phyloP scores from a whole-genome alignment of 2,113 vertebrate species.

The Microtus richardsoni region DNA sequence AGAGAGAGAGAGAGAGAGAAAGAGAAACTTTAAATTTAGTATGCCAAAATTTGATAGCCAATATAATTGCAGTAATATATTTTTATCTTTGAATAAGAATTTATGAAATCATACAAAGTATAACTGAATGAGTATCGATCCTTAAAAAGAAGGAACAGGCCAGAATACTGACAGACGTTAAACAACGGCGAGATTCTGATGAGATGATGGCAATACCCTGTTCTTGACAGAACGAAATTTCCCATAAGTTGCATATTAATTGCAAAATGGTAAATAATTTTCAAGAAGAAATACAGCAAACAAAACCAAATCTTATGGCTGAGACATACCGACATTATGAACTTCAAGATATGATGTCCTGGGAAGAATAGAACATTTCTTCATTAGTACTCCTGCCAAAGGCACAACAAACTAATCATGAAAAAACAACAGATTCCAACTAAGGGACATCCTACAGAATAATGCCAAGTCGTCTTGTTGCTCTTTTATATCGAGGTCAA shows the following conservation, averaged over 20 bases:
- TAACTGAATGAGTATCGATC: neutral
- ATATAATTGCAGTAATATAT: constrained; percentile 4
- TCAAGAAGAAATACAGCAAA: constrained; percentile 25
- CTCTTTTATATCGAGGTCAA: constrained; percentile 52
- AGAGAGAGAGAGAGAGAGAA: too few relatives aligned
- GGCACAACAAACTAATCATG: constrained; percentile 23
- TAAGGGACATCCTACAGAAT: constrained; percentile 45
- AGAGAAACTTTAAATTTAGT: neutral
- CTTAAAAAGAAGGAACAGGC: neutral
- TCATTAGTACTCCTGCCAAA: constrained; percentile 12
- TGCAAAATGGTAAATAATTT: constrained; percentile 49
- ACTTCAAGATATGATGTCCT: neutral
- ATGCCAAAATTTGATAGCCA: neutral
- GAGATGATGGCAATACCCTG: constrained; percentile 16
- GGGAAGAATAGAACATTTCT: constrained; percentile 44
- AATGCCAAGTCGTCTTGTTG: constrained; percentile 32
- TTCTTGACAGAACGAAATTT: constrained; percentile 4
- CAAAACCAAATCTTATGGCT: constrained; percentile 38
- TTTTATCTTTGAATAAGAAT: constrained; percentile 41
- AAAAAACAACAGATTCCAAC: constrained; percentile 64
- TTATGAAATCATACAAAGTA: constrained; percentile 16
- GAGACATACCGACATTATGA: constrained; percentile 18
- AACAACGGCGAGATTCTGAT: constrained; percentile 16
- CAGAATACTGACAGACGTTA: constrained; percentile 18
- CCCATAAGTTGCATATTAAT: constrained; percentile 12